Evolutionary conservation across 2,888 invertebrate genomes (phyloP).

Genomic region (Torymus texanus): DNA sequence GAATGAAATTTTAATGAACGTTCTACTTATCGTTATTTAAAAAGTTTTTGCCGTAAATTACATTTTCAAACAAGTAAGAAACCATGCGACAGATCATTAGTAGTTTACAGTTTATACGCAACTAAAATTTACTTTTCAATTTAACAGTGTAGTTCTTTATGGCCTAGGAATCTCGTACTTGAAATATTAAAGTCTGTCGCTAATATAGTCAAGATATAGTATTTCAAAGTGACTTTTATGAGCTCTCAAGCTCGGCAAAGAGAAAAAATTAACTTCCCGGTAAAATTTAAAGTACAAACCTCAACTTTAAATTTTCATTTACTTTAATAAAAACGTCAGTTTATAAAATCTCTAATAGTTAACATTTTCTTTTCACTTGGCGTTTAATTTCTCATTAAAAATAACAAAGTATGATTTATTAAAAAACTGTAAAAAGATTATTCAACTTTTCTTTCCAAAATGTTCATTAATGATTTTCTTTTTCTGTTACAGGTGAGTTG

Average conservation of each 20-base stretch:
- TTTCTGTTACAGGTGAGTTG: conserved; percentile 41
- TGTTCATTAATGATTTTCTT: not conserved
- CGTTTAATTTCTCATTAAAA: not conserved
- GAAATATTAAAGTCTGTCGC: not conserved
- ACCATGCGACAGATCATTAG: no score
- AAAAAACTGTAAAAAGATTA: no score
- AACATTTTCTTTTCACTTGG: not conserved
- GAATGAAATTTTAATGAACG: no score
- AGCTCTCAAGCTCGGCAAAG: not conserved
- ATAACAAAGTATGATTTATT: no score
- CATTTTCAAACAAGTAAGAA: no score
- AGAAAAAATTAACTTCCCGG: not conserved
- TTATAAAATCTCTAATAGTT: not conserved
- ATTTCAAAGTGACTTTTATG: not conserved
- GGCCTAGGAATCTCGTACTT: not conserved
- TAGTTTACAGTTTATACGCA: no score
- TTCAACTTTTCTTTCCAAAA: no score
- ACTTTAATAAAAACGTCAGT: not conserved
- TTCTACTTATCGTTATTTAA: no score
- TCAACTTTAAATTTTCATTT: not conserved
- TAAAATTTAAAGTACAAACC: conserved; percentile 6
- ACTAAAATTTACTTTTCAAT: no score
- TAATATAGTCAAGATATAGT: conserved; percentile 1
- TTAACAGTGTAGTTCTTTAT: no score
- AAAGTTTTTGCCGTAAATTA: no score